Evolutionary conservation across 2,113 vertebrate species (phyloP), one percentile per base, ranked within the genome.

Genomic region (Halichoeres trimaculatus): DNA sequence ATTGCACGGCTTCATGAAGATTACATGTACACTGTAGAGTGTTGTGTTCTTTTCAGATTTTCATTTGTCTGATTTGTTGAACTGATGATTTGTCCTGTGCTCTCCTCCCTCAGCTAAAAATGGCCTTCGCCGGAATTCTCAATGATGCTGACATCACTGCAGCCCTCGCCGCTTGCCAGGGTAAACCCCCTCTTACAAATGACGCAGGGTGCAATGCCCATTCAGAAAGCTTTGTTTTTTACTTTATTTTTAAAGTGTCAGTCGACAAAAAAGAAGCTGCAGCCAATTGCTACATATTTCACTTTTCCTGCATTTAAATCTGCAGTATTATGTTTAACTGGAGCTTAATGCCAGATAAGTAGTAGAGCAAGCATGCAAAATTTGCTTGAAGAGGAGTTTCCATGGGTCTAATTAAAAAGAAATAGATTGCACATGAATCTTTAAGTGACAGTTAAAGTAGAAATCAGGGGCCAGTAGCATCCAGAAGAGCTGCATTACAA

Each of bases 111-210:
- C 50, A 93, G 85, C 80, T 83, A 84, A 92, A 85, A 74, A 94
- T 94, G 94, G 89, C 93, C 88, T 89, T 95, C 71, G 78, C 92
- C 34, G 90, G 88, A 69, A 64, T 94, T 73, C 89, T 96, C 84
- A 91, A 2, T 3, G 91, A 93, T 1, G 92, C 91, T 91, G 93
- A 96, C 88, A 93, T 95, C 85, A 86, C 93, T 89, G 93, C 94
- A 92, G 95, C 93, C 86, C 92, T 96, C 51, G 90, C 93, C 38
- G 91, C 86, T 36, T 95, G 93, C 78, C 41, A 94, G 95, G 94
- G 94, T 92, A 91, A 85, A 68, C 22, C 51, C 17, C 22, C 0
- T 10, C 14, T 38, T 19, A n/a, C n/a, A 22, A 58, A 52, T 45
- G 19, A 45, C 43, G 23, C 48, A 30, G 19, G 35, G 48, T 23